Conservation (phyloP, 2,113 vertebrate genomes). For the Coreoperca whiteheadi region DNA sequence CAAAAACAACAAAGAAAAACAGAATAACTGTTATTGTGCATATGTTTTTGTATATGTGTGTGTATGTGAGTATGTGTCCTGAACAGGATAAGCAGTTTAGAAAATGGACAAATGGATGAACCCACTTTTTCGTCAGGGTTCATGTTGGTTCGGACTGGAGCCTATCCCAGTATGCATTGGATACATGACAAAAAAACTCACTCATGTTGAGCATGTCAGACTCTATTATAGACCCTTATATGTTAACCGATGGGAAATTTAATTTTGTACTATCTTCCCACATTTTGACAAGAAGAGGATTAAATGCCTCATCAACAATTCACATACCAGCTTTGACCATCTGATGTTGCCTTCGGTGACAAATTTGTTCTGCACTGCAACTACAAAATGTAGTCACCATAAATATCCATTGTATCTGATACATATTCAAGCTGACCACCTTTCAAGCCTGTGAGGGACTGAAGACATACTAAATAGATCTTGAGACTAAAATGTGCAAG, state of each 20-base stretch:
- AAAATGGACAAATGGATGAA: constrained; percentile 15
- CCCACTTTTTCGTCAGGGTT: constrained; percentile 17
- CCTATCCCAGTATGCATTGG: constrained; percentile 5
- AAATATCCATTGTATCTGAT: background rate
- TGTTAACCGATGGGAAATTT: constrained; percentile 8
- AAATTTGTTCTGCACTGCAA: constrained; percentile 23
- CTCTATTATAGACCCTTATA: constrained; percentile 9
- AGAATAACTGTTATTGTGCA: background rate
- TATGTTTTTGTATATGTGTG: background rate
- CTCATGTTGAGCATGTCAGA: background rate
- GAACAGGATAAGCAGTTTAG: constrained; percentile 19
- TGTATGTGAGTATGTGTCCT: background rate
- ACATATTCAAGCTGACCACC: background rate
- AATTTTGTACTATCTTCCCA: constrained; percentile 2
- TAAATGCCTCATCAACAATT: constrained; percentile 39
- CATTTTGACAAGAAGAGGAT: constrained; percentile 21
- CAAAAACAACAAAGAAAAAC: constrained; percentile 14
- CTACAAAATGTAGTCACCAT: background rate
- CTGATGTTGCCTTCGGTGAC: constrained; percentile 31
- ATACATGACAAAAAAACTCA: constrained; percentile 12
- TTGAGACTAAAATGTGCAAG: background rate
- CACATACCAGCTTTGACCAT: constrained; percentile 23
- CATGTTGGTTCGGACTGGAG: constrained; percentile 3
- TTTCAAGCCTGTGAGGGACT: too few relatives aligned
- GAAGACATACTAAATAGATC: too few relatives aligned